Base-by-base conservation (phyloP, 1,140 invertebrate genomes). In the Trichogramma pretiosum region DNA sequence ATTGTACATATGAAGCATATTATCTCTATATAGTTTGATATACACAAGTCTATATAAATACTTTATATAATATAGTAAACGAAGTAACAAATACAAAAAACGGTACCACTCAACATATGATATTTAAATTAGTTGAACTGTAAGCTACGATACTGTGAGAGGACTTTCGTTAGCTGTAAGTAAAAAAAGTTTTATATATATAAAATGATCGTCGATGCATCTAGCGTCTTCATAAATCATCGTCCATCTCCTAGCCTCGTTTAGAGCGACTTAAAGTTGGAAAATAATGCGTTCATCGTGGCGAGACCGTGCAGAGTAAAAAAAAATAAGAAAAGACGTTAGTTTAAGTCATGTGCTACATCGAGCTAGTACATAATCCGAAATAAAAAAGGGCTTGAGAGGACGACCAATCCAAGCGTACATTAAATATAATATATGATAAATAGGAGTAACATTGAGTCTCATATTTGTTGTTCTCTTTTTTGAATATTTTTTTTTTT, bases 151-250 rank as follows among this genome's bases (percentile, higher is more conserved):
- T n/a, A 57, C 46, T 53, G 57, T 58, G 43, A 62, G 37, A 60
- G 60, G 54, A 62, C 59, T 59, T 66, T 63, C 56, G 57, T 54
- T 69, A 68, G 56, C 24, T 59, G 48, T 68, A 69, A 68, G 62
- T 62, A 62, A 67, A 51, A 51, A 65, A 54, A 68, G 69, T 69
- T 71, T 64, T 70, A 68, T n/a, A n/a, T n/a, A n/a, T n/a, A n/a
- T n/a, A n/a, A n/a, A n/a, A n/a, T n/a, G n/a, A n/a, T 68, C 65
- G 64, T 61, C 62, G 65, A 56, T 67, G 68, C 64, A 60, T 64
- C 61, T 60, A 52, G 56, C 56, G 55, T 58, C 55, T 56, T 57
- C 57, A 54, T 61, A 55, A 40, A 53, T 38, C 49, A 58, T 61
- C 56, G 52, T 59, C 59, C 61, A 60, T 56, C 46, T 43, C 51